Base-by-base conservation (phyloP, 1,140 invertebrate species). In the Tetramorium simillimum region DNA sequence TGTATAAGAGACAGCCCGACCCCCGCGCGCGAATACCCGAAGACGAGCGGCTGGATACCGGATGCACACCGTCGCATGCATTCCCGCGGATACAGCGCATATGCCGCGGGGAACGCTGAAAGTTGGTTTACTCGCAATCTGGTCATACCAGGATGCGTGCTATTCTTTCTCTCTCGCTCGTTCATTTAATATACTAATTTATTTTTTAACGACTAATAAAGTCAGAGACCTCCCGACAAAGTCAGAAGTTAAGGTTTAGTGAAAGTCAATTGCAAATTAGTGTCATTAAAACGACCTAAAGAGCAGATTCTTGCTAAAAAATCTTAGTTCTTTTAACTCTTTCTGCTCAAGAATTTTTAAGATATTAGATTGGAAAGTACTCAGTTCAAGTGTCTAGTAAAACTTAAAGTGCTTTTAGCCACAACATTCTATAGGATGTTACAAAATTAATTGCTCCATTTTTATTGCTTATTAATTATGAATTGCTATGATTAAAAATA, bases 31-130 rank as follows among this genome's bases (percentile, higher is more conserved):
- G 16, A 75, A 84, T 84, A 75, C 69, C 53, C 56, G 24, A 84
- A 73, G 53, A 84, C 56, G 69, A 49, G 53, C 80, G 56, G 80
- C 56, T 75, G 24, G 69, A 84, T 84, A 84, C 80, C 80, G 80
- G 69, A 84, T 84, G 80, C 53, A 75, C 80, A 84, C 67, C 80
- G 80, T 84, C 69, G 69, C 40, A 75, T 49, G 53, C 80, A 84
- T 84, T 84, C 80, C 69, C 69, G 80, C 53, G 69, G 56, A 84
- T 84, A 53, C 62, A 40, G 53, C 46, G 53, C 40, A 75, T 84
- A 75, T 43, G 69, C 58, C 40, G 12, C 16, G 63, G 43, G 12
- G 60, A 78, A 78, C 76, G 43, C 28, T 43, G 60, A 46, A 80
- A 80, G 60, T 53, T 28, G 28, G 28, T 51, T 67, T 10, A 37